Base-by-base conservation (phyloP, 2,888 invertebrate genomes). In the Heterodera filipjevi region DNA sequence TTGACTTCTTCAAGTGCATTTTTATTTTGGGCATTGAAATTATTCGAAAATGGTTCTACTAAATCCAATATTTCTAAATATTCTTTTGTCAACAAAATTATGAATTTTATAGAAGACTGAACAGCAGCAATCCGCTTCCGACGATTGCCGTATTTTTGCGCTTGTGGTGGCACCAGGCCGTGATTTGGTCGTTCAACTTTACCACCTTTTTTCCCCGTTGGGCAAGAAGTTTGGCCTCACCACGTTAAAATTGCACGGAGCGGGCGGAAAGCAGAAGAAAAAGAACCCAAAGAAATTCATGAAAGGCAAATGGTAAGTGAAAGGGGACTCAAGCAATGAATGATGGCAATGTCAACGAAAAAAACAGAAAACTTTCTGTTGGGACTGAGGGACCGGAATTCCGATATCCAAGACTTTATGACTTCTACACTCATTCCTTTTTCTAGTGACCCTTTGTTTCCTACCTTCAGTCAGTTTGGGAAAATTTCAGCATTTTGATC, bases 91-190 rank as follows among this genome's bases (percentile, higher is more conserved):
- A n/a, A n/a, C n/a, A n/a, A 59, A 59, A 59, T 27, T 8, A 10
- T 1, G 8, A 59, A 59, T 59, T 59, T 59, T 59, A 27, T 59
- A 27, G 59, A 27, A 8, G 6, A 59, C n/a, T 6, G 27, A 59
- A 59, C 59, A 12, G 59, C 22, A 8, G 59, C 5, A 8, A 27
- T 22, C 53, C 3, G 19, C 19, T 22, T 19, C 44, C 12, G 81
- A 78, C 12, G 66, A 71, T n/a, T 81, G 81, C 46, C 84, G 91
- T 90, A 92, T 97, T 77, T 95, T 95, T 59, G 95, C 94, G 0
- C 91, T 99, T 22, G 93, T 99, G 74, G 93, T 99, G 85, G 95
- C 96, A 0, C 99, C 99, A 0, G 98, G 98, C 0, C 92, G 98
- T 87, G 99, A 99, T 90, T 90, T 99, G 53, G 97, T 98, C 0